Percentiles rank a stretch among this genome's conserved stretches.
Conservation (phyloP, 2,797 vertebrate genomes). For the Fistularia commersonii region DNA sequence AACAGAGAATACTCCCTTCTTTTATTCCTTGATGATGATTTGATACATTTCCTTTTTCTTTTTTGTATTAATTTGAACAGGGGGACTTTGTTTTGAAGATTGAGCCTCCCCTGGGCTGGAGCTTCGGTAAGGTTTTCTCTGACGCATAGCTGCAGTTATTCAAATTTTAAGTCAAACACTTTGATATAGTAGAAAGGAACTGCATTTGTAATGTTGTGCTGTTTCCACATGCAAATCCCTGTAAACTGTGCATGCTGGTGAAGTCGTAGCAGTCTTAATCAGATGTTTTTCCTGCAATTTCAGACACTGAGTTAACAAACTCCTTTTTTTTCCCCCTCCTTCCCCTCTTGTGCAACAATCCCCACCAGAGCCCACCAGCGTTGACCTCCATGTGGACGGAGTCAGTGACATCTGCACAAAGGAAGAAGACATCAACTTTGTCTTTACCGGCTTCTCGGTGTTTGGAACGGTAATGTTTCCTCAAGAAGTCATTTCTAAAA, state of each 20-base stretch:
- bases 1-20: background rate
- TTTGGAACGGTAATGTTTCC: slow-evolving; percentile 82
- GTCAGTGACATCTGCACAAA: slow-evolving; percentile 94
- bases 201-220: no score
- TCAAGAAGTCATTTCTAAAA: background rate
- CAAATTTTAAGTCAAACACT: background rate
- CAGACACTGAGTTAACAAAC: no score
- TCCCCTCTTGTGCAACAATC: background rate
- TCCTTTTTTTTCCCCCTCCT: background rate
- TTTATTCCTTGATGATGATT: background rate
- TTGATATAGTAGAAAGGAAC: no score
- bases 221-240: no score
- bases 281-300: no score
- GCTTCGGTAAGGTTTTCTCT: slow-evolving; percentile 85
- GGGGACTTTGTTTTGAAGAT: slow-evolving; percentile 98
- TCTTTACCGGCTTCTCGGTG: slow-evolving; percentile 95
- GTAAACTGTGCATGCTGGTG: no score
- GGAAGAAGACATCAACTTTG: slow-evolving; percentile 96
- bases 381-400: slow-evolving; percentile 94
- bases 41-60: background rate
- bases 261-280: no score
- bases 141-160: background rate
- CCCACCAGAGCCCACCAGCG: slow-evolving; percentile 85
- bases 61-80: slow-evolving; percentile 54
- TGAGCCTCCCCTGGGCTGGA: slow-evolving; percentile 96